A percentile compares a stretch with the other conserved stretches of the same genome.
phyloP scores from a whole-genome alignment of 2,113 vertebrate species.

The Lonchura striata region DNA sequence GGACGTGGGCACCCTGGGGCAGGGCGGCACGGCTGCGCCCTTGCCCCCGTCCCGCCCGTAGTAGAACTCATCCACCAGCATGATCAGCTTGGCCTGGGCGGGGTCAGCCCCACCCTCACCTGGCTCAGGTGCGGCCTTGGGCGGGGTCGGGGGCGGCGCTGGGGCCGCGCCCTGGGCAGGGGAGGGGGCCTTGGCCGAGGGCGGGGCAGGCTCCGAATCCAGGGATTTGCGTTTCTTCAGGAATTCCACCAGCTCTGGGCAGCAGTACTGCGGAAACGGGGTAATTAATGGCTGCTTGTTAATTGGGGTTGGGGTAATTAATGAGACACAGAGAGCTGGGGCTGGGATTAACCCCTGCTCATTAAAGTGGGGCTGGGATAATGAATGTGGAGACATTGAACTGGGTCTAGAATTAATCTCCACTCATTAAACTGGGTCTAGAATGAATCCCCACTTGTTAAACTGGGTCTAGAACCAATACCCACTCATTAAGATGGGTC shows the following conservation, averaged over 20 bases:
- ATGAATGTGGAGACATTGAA: neutral
- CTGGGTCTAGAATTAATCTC: no score
- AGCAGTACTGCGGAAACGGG: conserved; percentile 73
- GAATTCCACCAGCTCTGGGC: conserved; percentile 83
- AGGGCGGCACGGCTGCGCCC: conserved; percentile 72
- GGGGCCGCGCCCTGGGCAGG: conserved; percentile 39
- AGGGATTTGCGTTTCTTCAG: conserved; percentile 75
- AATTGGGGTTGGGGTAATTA: neutral
- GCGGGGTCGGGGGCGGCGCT: conserved; percentile 65
- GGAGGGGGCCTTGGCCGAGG: conserved; percentile 63
- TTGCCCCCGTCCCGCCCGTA: conserved; percentile 87
- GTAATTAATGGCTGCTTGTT: neutral
- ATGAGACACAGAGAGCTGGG: neutral
- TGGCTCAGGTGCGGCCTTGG: conserved; percentile 56
- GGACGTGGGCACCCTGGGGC: conserved; percentile 74
- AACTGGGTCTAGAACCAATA: no score
- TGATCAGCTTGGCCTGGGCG: conserved; percentile 83
- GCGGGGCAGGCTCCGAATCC: conserved; percentile 58
- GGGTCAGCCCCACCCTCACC: conserved; percentile 56
- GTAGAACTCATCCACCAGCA: conserved; percentile 96
- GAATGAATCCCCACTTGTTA: no score
- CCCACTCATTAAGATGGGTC: no score
- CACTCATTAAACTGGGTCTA: no score
- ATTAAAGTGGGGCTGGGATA: neutral
- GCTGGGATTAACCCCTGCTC: neutral